A percentile compares a stretch with the other conserved stretches of the same genome.
Conservation (phyloP, 2,888 invertebrate species). For the Trimorus sp. region DNA sequence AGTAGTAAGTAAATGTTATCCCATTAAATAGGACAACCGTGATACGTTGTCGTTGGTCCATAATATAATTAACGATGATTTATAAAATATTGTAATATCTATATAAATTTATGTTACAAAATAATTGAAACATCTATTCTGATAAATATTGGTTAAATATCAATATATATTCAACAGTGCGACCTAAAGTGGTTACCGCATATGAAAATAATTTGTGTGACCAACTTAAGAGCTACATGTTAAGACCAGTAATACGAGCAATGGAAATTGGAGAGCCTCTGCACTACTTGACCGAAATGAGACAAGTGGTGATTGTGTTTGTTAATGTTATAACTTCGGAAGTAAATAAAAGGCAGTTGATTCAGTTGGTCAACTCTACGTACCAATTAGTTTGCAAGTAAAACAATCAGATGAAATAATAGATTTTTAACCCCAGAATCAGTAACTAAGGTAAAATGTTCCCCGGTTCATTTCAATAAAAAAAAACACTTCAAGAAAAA, state of each 20-base stretch:
- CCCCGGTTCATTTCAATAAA: too few relatives aligned
- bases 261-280: constrained; percentile 87
- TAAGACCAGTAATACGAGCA: constrained; percentile 84
- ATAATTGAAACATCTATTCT: too few relatives aligned
- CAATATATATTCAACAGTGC: constrained; percentile 76
- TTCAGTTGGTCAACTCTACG: constrained; percentile 83
- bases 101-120: too few relatives aligned
- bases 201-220: constrained; percentile 80
- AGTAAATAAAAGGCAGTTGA: constrained; percentile 80
- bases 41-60: too few relatives aligned
- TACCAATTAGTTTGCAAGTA: constrained; percentile 82
- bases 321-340: constrained; percentile 84
- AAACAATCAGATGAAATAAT: constrained; percentile 8
- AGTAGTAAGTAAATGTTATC: constrained; percentile 69
- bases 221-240: constrained; percentile 83
- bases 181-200: constrained; percentile 82
- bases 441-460: too few relatives aligned
- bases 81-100: too few relatives aligned
- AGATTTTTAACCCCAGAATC: too few relatives aligned
- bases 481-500: too few relatives aligned
- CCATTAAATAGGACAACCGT: too few relatives aligned
- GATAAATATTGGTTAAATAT: too few relatives aligned
- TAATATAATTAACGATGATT: too few relatives aligned
- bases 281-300: constrained; percentile 88
- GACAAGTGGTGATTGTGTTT: constrained; percentile 87